phyloP scores from a whole-genome alignment of 2,888 invertebrate genomes.

The Stenolophus ochropezus region DNA sequence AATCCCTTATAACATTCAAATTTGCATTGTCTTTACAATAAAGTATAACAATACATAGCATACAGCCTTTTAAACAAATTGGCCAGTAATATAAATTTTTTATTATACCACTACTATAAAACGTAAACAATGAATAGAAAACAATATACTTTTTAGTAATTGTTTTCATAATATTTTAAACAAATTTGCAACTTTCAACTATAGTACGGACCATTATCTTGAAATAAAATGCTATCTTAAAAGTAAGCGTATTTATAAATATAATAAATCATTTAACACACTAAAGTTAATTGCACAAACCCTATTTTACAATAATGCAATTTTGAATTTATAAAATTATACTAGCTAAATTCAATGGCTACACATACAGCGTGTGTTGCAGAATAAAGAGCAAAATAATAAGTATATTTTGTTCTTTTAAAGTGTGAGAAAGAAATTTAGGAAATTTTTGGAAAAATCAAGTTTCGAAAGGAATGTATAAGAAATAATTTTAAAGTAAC shows the following conservation, averaged over 20 bases:
- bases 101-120: no score
- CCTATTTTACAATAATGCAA: conserved; percentile 1
- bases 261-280: conserved; percentile 4
- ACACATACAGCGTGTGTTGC: not conserved
- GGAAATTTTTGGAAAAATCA: not conserved
- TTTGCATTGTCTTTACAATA: conserved; percentile 33
- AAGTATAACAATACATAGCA: conserved; percentile 7
- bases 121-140: no score
- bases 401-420: not conserved
- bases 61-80: not conserved
- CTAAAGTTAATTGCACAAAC: conserved; percentile 3
- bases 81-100: not conserved
- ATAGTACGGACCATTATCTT: not conserved
- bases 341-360: not conserved
- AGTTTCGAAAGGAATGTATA: not conserved
- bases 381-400: not conserved
- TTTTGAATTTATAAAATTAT: conserved; percentile 5
- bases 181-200: not conserved
- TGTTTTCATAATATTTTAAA: not conserved
- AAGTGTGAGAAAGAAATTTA: not conserved
- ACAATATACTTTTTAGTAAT: not conserved
- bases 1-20: conserved; percentile 29
- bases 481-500: not conserved
- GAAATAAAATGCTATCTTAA: conserved; percentile 29
- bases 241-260: conserved; percentile 28